phyloP scores from a whole-genome alignment of 2,888 invertebrate genomes.

The Agrochola circellaris region DNA sequence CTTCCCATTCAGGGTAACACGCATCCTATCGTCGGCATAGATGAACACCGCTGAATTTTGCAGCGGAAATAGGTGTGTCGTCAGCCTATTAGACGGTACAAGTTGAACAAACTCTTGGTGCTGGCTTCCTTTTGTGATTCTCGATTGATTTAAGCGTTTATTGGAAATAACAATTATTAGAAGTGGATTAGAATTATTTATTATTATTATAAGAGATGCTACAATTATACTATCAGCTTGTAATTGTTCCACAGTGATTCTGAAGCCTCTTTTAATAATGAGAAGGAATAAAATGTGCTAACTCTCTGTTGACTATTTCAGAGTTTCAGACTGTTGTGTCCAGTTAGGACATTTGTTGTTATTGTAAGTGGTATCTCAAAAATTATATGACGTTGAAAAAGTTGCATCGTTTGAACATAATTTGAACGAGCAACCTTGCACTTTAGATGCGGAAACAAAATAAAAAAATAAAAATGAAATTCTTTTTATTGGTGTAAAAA shows the following conservation, averaged over 20 bases:
- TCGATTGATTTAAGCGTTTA: constrained; percentile 23
- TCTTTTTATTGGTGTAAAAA: no score
- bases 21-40: constrained; percentile 55
- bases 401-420: not conserved
- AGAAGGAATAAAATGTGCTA: not conserved
- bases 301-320: not conserved
- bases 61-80: constrained; percentile 46
- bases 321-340: no score
- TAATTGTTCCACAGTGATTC: not conserved
- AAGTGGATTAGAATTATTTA: constrained; percentile 13
- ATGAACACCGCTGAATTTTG: constrained; percentile 48
- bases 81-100: constrained; percentile 47
- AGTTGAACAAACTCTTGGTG: constrained; percentile 47
- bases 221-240: not conserved
- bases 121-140: constrained; percentile 25
- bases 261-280: not conserved
- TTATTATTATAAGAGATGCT: not conserved
- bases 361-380: not conserved
- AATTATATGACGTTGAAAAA: not conserved
- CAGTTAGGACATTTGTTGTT: not conserved
- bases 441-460: not conserved
- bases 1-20: constrained; percentile 65
- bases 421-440: not conserved
- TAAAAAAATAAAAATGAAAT: no score
- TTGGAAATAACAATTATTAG: constrained; percentile 10